Conservation (phyloP, 1,140 invertebrate species). For the Drosophila neocordata region DNA sequence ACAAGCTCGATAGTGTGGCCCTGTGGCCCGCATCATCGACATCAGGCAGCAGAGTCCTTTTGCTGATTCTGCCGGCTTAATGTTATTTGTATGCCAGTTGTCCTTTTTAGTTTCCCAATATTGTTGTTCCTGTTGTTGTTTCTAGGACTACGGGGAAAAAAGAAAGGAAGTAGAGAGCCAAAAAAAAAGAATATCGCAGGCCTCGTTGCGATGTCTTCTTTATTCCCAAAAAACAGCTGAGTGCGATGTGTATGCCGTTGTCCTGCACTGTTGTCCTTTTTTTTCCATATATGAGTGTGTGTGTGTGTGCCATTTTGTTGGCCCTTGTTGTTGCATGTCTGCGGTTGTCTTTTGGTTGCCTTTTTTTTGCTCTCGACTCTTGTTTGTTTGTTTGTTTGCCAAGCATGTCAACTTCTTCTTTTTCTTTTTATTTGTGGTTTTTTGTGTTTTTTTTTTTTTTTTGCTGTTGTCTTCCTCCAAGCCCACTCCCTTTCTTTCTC, state of each 20-base stretch:
- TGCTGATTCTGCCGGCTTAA: slow-evolving; percentile 74
- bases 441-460: no score
- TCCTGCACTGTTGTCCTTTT: slow-evolving; percentile 53
- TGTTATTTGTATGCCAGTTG: slow-evolving; percentile 80
- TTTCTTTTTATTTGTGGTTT: slow-evolving; percentile 9
- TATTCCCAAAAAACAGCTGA: slow-evolving; percentile 70
- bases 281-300: slow-evolving; percentile 14
- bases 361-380: slow-evolving; percentile 47
- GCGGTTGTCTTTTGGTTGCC: slow-evolving; percentile 73
- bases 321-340: slow-evolving; percentile 54
- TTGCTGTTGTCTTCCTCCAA: no score
- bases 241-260: slow-evolving; percentile 40
- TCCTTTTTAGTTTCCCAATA: slow-evolving; percentile 77
- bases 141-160: slow-evolving; percentile 55
- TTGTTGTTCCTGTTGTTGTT: slow-evolving; percentile 73
- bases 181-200: not conserved
- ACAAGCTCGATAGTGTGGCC: slow-evolving; percentile 30
- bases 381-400: slow-evolving; percentile 72
- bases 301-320: slow-evolving; percentile 40
- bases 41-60: slow-evolving; percentile 41
- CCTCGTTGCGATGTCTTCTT: slow-evolving; percentile 73
- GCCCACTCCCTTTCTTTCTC: not conserved
- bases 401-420: slow-evolving; percentile 68
- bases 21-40: slow-evolving; percentile 59
- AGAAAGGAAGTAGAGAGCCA: slow-evolving; percentile 7